Evolutionary conservation across 2,888 invertebrate genomes (phyloP).

Genomic region (Sminthurinus aureus): DNA sequence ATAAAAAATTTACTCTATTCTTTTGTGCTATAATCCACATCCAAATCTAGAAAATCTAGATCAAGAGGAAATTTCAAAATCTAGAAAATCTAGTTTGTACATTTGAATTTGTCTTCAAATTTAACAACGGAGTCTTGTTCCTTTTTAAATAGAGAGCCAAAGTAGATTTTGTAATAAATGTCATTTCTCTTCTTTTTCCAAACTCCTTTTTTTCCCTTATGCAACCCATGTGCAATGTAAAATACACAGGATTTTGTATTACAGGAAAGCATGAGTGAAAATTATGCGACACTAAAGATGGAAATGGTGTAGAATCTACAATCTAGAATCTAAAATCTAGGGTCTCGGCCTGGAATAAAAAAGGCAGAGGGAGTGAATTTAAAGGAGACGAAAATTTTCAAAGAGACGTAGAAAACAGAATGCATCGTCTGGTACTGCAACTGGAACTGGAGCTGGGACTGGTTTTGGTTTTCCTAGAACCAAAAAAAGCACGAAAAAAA

Average conservation of each 20-base stretch:
- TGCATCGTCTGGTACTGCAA: no score
- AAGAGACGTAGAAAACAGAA: no score
- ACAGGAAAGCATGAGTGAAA: not conserved
- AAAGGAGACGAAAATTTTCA: not conserved
- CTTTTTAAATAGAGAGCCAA: constrained; percentile 6
- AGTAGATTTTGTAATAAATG: constrained; percentile 18
- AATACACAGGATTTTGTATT: no score
- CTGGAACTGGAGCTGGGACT: no score
- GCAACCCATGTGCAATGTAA: no score
- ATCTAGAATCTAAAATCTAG: no score
- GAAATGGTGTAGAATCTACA: no score
- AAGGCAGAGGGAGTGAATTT: not conserved
- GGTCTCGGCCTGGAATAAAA: not conserved
- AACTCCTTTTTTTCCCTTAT: not conserved
- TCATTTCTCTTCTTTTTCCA: not conserved
- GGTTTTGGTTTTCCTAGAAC: no score
- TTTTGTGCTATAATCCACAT: no score
- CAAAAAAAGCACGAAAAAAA: not conserved
- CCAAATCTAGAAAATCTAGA: no score
- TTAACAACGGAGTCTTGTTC: not conserved
- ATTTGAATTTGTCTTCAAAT: not conserved
- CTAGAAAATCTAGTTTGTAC: not conserved
- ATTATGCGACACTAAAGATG: constrained; percentile 1
- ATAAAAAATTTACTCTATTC: no score
- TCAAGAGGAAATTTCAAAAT: not conserved